These are phyloP conservation scores for Lepus townsendii DNA, from an alignment of 2,797 vertebrate species.

Conservation along the genomic window DNA sequence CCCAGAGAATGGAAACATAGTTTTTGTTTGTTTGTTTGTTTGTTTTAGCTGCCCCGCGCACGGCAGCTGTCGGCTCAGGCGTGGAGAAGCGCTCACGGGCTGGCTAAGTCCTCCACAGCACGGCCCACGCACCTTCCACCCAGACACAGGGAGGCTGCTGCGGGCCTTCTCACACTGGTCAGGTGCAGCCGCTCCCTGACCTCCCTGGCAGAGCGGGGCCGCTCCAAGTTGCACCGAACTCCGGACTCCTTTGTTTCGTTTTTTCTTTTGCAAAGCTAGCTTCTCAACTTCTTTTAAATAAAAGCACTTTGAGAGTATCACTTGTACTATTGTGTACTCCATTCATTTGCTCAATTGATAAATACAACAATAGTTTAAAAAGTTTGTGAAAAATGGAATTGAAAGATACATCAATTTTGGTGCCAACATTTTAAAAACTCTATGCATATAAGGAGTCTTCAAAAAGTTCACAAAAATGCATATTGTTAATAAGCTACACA, in stretches of 20 bases:
- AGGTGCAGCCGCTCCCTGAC: too few relatives aligned
- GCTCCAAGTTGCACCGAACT: conserved; percentile 59
- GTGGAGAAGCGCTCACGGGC: background rate
- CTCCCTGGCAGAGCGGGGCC: background rate
- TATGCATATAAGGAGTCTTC: too few relatives aligned
- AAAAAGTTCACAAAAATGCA: too few relatives aligned
- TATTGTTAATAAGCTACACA: too few relatives aligned
- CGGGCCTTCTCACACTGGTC: background rate
- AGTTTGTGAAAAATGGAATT: too few relatives aligned
- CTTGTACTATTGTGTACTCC: background rate
- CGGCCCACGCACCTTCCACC: conserved; percentile 6
- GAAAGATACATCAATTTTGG: too few relatives aligned
- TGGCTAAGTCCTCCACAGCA: conserved; percentile 54
- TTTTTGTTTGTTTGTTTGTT: background rate
- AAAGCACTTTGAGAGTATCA: background rate
- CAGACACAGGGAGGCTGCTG: background rate
- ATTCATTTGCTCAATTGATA: background rate
- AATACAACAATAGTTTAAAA: background rate
- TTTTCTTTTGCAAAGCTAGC: background rate
- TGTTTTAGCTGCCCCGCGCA: background rate
- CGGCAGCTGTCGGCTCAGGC: background rate
- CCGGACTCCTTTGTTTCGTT: background rate
- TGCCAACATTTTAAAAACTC: too few relatives aligned
- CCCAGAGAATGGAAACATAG: background rate
- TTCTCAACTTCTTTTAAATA: conserved; percentile 42